Evolutionary conservation across 1,140 invertebrate species (phyloP), one percentile per base, ranked within the genome.

Genomic region (Chionoecetes opilio): DNA sequence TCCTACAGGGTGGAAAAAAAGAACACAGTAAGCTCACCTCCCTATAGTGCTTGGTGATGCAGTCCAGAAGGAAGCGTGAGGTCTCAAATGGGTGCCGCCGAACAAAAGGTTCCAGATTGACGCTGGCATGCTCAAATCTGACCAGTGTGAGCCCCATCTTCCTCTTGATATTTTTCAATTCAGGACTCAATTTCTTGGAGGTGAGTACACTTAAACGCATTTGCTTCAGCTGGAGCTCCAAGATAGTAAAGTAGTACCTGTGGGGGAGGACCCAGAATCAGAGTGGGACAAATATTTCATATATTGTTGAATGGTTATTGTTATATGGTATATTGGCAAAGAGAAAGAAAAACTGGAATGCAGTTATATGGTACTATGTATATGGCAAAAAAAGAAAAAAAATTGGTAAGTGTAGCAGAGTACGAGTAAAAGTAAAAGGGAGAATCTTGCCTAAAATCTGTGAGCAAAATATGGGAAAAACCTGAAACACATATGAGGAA

Each of bases 121-220:
- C 99, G 21, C 98, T 97, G 2, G 99, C 99, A 97, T 99, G 99
- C 97, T 99, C 99, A 97, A 99, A 99, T 96, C 98, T 98, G 53
- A 99, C 99, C 9, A 99, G 97, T 35, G 98, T 99, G 5, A 99
- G 97, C 0, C 98, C 98, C 53, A 99, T 97, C 96, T 98, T 98
- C 95, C 98, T 98, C 97, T 99, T 99, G 9, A 99, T 98, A 91
- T 97, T 97, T 95, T 98, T 97, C 87, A 99, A 97, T 96, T 98
- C 98, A 0, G 97, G 97, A 0, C 98, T 97, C 89, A 99, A 97
- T 97, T 99, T 99, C 94, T 98, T 98, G 0, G 98, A 98, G 14
- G 99, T 99, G 32, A 98, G 97, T 96, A 99, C 98, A 96, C 99
- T 99, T 46, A 99, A 97, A 46, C 98, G 98, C 34, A 99, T 98